Conservation (phyloP, 2,113 vertebrate species). For the Microcebus murinus region DNA sequence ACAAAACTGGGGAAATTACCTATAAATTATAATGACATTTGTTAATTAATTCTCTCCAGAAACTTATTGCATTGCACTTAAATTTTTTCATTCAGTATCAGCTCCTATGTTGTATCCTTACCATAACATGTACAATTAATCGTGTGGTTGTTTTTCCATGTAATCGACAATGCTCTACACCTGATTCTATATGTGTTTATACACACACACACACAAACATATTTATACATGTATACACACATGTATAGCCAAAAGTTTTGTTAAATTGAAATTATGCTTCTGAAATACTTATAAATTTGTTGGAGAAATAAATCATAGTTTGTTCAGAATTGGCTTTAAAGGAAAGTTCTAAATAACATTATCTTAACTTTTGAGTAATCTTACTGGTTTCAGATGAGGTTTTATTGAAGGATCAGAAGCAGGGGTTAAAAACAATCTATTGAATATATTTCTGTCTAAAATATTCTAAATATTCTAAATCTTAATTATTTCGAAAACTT, state of each 20-base stretch:
- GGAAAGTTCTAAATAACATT: neutral
- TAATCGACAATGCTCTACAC: neutral
- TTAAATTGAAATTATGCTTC: neutral
- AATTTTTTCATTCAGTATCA: neutral
- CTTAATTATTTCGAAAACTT: neutral
- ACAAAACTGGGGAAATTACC: neutral
- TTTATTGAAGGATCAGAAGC: neutral
- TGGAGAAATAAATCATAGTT: neutral
- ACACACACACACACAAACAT: neutral
- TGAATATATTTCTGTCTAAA: neutral
- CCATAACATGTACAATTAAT: neutral
- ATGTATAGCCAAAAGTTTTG: neutral
- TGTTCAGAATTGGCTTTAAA: neutral
- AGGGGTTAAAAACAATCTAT: neutral
- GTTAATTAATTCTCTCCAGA: constrained; percentile 22
- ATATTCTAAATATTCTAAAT: neutral
- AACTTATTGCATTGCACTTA: neutral
- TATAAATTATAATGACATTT: neutral
- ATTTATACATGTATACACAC: too few relatives aligned
- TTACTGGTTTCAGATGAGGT: neutral
- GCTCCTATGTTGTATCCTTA: neutral
- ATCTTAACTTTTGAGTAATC: neutral
- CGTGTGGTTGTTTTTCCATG: neutral
- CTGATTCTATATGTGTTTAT: neutral
- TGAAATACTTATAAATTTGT: neutral